phyloP scores from a whole-genome alignment of 2,888 invertebrate species.

The Polydrusus pterygomalis region DNA sequence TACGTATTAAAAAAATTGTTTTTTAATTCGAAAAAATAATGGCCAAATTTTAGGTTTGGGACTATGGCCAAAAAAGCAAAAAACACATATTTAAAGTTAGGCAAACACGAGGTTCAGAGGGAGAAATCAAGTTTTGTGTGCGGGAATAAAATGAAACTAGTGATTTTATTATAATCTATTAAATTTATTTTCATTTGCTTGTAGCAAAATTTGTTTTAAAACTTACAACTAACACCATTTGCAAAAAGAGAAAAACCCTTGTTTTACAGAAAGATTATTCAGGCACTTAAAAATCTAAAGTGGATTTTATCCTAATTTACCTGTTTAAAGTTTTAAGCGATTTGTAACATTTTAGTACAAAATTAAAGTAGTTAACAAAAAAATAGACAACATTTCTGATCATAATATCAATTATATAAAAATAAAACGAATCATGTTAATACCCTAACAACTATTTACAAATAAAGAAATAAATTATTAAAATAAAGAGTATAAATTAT shows the following conservation, averaged over 20 bases:
- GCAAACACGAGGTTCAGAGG: no score
- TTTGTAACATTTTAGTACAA: constrained; percentile 43
- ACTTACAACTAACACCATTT: constrained; percentile 45
- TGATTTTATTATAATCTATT: constrained; percentile 4
- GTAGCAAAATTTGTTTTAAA: constrained; percentile 33
- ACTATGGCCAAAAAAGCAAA: no score
- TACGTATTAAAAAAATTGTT: constrained; percentile 4
- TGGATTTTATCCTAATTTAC: constrained; percentile 20
- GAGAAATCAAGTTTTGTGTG: no score
- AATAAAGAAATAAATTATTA: constrained; percentile 46
- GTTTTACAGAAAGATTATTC: constrained; percentile 14
- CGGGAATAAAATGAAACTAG: neutral
- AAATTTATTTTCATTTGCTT: constrained; percentile 37
- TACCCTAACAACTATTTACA: constrained; percentile 49
- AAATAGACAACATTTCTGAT: constrained; percentile 34
- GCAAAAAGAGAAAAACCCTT: constrained; percentile 31
- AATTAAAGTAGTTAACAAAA: constrained; percentile 36
- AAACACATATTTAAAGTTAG: no score
- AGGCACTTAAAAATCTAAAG: constrained; percentile 34
- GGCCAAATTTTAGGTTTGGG: no score
- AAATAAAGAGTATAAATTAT: constrained; percentile 52
- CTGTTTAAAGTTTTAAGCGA: constrained; percentile 10
- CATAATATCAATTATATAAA: constrained; percentile 44
- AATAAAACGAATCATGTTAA: constrained; percentile 49
- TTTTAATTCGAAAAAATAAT: no score